These are phyloP conservation scores for Eulithis prunata DNA, from an alignment of 2,888 invertebrate species.

Conservation along the genomic window DNA sequence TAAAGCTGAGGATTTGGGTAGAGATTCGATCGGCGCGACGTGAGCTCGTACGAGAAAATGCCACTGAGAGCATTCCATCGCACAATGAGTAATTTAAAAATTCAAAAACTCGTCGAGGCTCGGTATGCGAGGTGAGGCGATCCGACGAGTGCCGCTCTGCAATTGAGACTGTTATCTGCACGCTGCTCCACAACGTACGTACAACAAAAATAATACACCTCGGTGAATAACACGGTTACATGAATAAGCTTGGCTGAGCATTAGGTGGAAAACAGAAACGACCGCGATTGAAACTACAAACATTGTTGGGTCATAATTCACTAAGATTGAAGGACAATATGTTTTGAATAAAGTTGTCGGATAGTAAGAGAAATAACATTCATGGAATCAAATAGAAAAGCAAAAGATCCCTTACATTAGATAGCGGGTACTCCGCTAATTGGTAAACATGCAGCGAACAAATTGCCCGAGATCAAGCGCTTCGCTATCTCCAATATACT, in stretches of 20 bases:
- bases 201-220: constrained; percentile 56
- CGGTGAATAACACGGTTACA: constrained; percentile 66
- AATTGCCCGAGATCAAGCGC: constrained; percentile 58
- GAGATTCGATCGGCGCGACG: constrained; percentile 63
- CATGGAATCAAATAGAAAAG: constrained; percentile 25
- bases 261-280: constrained; percentile 46
- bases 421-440: constrained; percentile 58
- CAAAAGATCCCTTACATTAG: constrained; percentile 42
- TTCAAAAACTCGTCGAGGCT: constrained; percentile 84
- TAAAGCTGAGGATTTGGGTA: constrained; percentile 66
- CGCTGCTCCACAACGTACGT: constrained; percentile 55
- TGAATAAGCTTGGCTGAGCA: constrained; percentile 54
- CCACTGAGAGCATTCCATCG: constrained; percentile 79
- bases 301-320: constrained; percentile 46
- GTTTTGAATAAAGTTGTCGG: constrained; percentile 63
- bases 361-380: constrained; percentile 49
- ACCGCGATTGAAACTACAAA: constrained; percentile 58
- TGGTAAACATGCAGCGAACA: constrained; percentile 72
- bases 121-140: constrained; percentile 74
- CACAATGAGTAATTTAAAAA: constrained; percentile 85
- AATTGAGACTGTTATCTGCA: constrained; percentile 80
- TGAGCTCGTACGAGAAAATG: constrained; percentile 55
- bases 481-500: constrained; percentile 65
- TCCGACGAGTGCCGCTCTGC: constrained; percentile 75
- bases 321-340: constrained; percentile 46